These are phyloP conservation scores for Bos taurus DNA, from an alignment of 2,113 vertebrate genomes.

Conservation along the genomic window ARS-UCD2.0 NC_037342.1:66412501-66413000, in stretches of 20 bases:
- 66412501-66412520: neutral
- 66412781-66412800: neutral
- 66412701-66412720: rapidly evolving
- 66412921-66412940: neutral
- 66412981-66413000: neutral
- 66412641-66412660: neutral
- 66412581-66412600: neutral
- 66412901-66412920: neutral
- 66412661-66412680: neutral
- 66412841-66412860: neutral
- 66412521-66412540: neutral
- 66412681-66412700: neutral
- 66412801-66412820: rapidly evolving
- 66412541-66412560: neutral
- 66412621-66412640: neutral
- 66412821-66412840: rapidly evolving
- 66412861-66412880: neutral
- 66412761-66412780: neutral
- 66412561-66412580: neutral
- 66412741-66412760: neutral
- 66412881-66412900: neutral
- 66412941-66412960: neutral
- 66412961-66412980: neutral
- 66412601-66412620: neutral
- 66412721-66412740: neutral